Base-by-base conservation (phyloP, 2,797 vertebrate species). In the Craterocephalus amniculus region DNA sequence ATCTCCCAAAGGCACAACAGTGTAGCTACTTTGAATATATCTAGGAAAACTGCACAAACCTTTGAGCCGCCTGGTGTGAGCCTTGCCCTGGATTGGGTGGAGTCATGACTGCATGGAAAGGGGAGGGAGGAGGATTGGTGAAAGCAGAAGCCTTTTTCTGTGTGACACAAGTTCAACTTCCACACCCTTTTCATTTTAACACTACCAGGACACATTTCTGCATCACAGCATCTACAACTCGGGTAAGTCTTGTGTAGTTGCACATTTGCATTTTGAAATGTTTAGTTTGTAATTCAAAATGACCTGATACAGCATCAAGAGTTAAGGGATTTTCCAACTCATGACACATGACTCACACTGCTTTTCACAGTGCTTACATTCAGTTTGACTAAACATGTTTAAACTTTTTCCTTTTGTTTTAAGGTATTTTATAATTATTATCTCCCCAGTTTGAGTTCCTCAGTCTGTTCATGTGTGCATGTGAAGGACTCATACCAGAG, bases 241-340 rank as follows among this genome's bases (percentile, higher is more conserved):
- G 43, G 90, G 94, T 95, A 93, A 90, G 90, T 85, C 63, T 20
- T 51, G 4, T 49, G 8, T 34, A 4, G 13, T 54, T 16, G 1
- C 58, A n/a, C 38, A 52, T 60, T 6, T 66, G 32, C 1, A 27
- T 38, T 11, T 64, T 9, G 2, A 68, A 56, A 43, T 51, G 40
- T 9, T 31, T 0, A 2, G 24, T 57, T 0, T 65, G 4, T 40
- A 6, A 10, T 14, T 38, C 6, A 32, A 11, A 18, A 56, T 4
- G 40, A n/a, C 16, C 52, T 27, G 8, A 58, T 4, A 35, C 3
- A 27, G 12, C 4, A 48, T 9, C 4, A 57, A 45, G 0, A 7
- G 57, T 67, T 18, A 1, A 54, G 29, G 11, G 22, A 29, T 38
- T 59, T 59, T 70, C 24, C 6, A 54, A 4, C 34, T 65, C 80